Evolutionary conservation across 2,113 vertebrate species (phyloP), one percentile per base, ranked within the genome.

Genomic region (Scytalopus superciliaris): DNA sequence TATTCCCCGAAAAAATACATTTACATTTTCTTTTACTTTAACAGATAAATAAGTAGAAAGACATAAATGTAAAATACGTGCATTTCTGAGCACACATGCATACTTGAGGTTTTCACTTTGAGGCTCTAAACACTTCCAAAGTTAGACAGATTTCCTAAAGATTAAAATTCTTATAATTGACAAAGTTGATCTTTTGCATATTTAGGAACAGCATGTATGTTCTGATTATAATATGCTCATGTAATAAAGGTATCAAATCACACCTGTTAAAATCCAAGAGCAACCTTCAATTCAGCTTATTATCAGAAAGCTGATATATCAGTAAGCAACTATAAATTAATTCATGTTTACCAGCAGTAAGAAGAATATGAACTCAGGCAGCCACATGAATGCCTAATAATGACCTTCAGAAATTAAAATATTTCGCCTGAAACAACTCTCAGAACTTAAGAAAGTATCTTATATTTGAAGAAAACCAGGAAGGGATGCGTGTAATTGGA

Each of bases 1-100:
- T 16, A 50, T 8, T 28, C 15, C 17, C 30, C 0, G 0, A 6
- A 24, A 15, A 33, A 28, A 25, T 19, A 68, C 8, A 1, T 60
- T 78, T 55, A 59, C 40, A 45, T 62, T 70, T 66, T n/a, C 33
- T 33, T 42, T 13, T 44, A 44, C 27, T 62, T 83, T 59, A 74
- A n/a, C 4, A 70, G 14, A 64, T 10, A 12, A 4, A 27, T 4
- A 15, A 14, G 14, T 5, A 59, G 2, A 50, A 33, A 77, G 7
- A 72, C 2, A 57, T 1, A 35, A 1, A 40, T 1, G 0, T 7
- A 59, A 55, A 52, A 33, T 6, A 14, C 3, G 3, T 15, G 22
- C 1, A 1, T 7, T 3, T 19, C 12, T 10, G 8, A 3, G 9
- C 21, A 35, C 9, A 42, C 0, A 0, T 15, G 24, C 15, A 39